phyloP scores from a whole-genome alignment of 1,140 invertebrate genomes.

The Chironomus tepperi region DNA sequence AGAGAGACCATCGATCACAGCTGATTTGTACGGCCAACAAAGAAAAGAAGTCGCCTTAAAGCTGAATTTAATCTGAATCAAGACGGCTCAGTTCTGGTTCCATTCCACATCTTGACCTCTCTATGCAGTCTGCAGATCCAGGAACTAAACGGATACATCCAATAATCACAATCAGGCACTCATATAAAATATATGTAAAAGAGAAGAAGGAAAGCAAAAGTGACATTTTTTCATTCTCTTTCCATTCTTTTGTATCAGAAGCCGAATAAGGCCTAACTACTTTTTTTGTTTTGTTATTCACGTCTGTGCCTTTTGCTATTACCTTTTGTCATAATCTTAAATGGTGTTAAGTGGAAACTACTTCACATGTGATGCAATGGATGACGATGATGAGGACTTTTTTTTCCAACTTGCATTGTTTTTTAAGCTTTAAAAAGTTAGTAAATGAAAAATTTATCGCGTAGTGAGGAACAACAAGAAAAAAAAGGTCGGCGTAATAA shows the following conservation, averaged over 20 bases:
- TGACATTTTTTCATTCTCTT: background rate
- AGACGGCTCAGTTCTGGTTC: too few relatives aligned
- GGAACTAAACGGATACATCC: too few relatives aligned
- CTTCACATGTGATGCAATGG: background rate
- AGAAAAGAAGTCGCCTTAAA: too few relatives aligned
- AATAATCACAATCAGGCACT: too few relatives aligned
- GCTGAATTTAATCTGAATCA: too few relatives aligned
- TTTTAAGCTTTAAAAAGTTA: background rate
- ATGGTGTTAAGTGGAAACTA: background rate
- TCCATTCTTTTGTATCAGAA: too few relatives aligned
- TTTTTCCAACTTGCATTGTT: background rate
- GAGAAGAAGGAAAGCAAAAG: background rate
- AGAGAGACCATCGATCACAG: too few relatives aligned
- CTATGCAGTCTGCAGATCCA: too few relatives aligned
- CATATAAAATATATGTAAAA: too few relatives aligned
- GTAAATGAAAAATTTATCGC: background rate
- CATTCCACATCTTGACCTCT: too few relatives aligned
- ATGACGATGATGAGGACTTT: background rate
- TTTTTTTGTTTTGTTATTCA: background rate
- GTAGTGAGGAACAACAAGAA: background rate
- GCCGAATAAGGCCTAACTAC: background rate
- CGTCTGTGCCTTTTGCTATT: background rate
- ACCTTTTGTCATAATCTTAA: background rate
- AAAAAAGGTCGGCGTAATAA: background rate
- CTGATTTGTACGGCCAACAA: too few relatives aligned